These are phyloP conservation scores for Rhaphigaster nebulosa DNA, from an alignment of 2,888 invertebrate species.

Conservation along the genomic window DNA sequence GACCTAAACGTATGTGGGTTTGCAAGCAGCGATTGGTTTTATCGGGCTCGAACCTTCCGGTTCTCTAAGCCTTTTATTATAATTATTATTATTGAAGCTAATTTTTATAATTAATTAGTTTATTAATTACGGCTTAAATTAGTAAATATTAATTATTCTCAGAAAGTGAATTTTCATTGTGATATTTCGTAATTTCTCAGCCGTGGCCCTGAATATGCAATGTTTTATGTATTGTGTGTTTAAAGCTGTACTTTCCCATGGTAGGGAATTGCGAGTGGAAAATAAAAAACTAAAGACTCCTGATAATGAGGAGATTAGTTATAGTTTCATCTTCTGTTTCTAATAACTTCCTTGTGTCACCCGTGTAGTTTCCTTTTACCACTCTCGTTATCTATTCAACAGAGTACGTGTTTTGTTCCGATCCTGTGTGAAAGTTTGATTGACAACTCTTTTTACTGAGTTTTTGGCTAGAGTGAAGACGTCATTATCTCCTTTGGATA, in stretches of 20 bases:
- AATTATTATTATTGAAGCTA: too few relatives aligned
- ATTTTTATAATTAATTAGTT: too few relatives aligned
- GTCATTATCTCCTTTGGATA: conserved; percentile 18
- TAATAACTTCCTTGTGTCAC: neutral
- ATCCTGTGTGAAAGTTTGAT: conserved; percentile 7
- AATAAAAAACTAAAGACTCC: neutral
- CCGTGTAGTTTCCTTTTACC: neutral
- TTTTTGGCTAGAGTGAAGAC: conserved; percentile 25
- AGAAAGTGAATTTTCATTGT: too few relatives aligned
- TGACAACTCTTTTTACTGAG: conserved; percentile 13
- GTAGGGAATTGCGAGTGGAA: neutral
- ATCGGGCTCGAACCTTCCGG: too few relatives aligned
- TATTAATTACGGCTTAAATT: too few relatives aligned
- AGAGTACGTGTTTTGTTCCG: neutral
- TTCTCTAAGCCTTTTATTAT: too few relatives aligned
- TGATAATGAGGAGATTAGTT: neutral
- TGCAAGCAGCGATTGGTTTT: too few relatives aligned
- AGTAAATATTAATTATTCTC: too few relatives aligned
- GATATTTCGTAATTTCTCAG: neutral
- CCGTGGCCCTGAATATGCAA: neutral
- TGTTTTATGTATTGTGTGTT: neutral
- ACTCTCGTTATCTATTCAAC: conserved; percentile 26
- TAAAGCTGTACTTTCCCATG: neutral
- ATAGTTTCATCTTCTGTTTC: neutral
- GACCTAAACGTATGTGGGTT: too few relatives aligned